Evolutionary conservation across 2,113 vertebrate species (phyloP).

Genomic region (Cyprinodon brontotheroides): DNA sequence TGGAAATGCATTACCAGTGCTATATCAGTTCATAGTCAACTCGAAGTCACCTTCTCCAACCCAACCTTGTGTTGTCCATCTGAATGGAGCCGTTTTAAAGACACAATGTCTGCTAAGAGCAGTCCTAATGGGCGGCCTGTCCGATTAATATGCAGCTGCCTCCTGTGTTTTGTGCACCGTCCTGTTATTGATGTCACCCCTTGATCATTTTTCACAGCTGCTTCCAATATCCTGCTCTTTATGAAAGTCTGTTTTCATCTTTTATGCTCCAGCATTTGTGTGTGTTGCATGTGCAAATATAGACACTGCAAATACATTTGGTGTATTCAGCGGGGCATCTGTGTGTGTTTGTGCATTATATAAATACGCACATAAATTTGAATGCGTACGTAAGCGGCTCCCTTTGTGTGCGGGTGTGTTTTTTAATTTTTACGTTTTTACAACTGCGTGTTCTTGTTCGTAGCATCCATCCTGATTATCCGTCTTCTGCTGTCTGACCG

Average conservation of each 20-base stretch:
- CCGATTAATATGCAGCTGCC: conserved; percentile 72
- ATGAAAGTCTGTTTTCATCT: conserved; percentile 69
- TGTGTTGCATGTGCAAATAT: conserved; percentile 59
- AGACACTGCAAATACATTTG: conserved; percentile 60
- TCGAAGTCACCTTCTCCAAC: not conserved
- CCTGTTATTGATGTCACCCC: conserved; percentile 72
- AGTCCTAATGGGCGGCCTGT: conserved; percentile 61
- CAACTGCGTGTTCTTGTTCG: conserved; percentile 30
- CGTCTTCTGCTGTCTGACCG: conserved; percentile 49
- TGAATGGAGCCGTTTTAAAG: conserved; percentile 7
- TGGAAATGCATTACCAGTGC: not conserved
- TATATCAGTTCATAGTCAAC: not conserved
- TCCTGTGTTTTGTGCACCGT: conserved; percentile 57
- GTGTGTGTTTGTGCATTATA: conserved; percentile 25
- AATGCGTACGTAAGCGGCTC: not conserved
- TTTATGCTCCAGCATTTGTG: conserved; percentile 53
- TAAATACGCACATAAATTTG: conserved; percentile 14
- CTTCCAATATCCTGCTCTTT: conserved; percentile 75
- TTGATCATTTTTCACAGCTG: conserved; percentile 75
- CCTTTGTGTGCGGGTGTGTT: not conserved
- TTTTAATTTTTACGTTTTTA: not conserved
- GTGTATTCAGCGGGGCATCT: conserved; percentile 18
- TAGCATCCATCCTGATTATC: conserved; percentile 52
- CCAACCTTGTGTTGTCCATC: conserved; percentile 15
- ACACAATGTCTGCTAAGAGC: conserved; percentile 38